Percentiles rank a stretch among this genome's conserved stretches.
These are phyloP conservation scores for Myxocyprinus asiaticus DNA, from an alignment of 2,113 vertebrate genomes.

Conservation along the genomic window DNA sequence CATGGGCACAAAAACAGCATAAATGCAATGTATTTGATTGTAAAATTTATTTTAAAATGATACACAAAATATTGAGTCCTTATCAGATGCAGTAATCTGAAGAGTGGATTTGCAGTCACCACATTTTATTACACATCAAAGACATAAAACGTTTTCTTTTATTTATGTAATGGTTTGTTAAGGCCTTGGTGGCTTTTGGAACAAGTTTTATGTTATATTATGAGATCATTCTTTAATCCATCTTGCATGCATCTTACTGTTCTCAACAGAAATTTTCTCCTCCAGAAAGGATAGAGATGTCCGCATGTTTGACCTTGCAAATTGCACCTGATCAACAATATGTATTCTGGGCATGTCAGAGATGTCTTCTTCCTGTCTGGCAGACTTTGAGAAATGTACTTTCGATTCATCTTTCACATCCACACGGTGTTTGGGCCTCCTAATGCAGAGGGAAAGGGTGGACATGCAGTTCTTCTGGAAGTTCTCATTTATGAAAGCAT, in stretches of 20 bases:
- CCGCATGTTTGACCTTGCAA: constrained; percentile 2
- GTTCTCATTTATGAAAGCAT: constrained; percentile 84
- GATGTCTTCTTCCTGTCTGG: constrained; percentile 5
- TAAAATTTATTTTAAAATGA: neutral
- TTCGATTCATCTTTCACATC: constrained; percentile 6
- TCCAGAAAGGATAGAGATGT: constrained; percentile 3
- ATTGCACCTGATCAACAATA: neutral
- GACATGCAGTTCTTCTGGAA: constrained; percentile 82
- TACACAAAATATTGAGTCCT: neutral
- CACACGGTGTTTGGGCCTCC: constrained; percentile 51
- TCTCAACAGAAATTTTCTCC: neutral
- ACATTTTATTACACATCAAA: neutral
- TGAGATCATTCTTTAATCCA: constrained; percentile 7
- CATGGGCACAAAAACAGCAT: neutral
- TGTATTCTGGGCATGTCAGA: constrained; percentile 10
- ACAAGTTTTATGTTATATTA: neutral
- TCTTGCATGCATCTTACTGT: neutral
- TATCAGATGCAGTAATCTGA: neutral
- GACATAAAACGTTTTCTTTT: neutral
- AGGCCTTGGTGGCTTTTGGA: neutral
- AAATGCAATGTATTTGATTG: neutral
- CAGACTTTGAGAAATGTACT: constrained; percentile 14
- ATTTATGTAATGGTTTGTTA: neutral
- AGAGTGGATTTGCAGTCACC: neutral
- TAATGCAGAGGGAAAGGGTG: constrained; percentile 68